phyloP scores from a whole-genome alignment of 2,797 vertebrate genomes.

The Lithobates pipiens region DNA sequence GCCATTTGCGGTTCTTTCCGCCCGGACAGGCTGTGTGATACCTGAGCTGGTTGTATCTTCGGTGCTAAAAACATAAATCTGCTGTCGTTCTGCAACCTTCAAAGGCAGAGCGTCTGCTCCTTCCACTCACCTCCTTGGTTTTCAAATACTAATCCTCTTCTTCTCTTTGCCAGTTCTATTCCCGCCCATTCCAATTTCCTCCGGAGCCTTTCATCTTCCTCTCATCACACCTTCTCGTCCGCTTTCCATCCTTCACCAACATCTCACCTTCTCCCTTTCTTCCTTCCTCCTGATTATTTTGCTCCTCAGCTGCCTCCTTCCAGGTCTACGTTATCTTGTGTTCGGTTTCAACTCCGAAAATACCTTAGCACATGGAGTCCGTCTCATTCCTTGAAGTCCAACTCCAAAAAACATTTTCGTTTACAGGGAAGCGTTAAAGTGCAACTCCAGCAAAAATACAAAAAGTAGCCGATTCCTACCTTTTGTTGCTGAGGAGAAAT shows the following conservation, averaged over 20 bases:
- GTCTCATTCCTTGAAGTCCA: no score
- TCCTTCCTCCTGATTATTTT: slow-evolving; percentile 17
- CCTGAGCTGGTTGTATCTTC: slow-evolving; percentile 1
- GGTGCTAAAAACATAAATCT: background rate
- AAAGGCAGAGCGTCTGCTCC: background rate
- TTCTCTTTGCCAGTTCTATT: background rate
- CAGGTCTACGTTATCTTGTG: slow-evolving; percentile 10
- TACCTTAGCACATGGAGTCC: background rate
- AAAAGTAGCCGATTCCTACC: no score
- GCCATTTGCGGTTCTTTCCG: background rate
- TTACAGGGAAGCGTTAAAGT: no score
- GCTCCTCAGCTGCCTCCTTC: slow-evolving; percentile 4
- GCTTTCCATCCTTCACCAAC: background rate
- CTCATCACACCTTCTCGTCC: slow-evolving; percentile 19
- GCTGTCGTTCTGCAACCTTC: background rate
- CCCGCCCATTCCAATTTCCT: slow-evolving; percentile 24
- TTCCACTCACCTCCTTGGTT: slow-evolving; percentile 24
- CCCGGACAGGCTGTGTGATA: slow-evolving; percentile 9
- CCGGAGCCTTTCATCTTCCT: slow-evolving; percentile 18
- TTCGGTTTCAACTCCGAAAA: background rate
- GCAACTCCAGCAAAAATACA: no score
- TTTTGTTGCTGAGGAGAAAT: no score
- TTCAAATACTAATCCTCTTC: background rate
- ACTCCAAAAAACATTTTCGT: no score
- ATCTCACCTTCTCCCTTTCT: slow-evolving; percentile 29